phyloP scores from a whole-genome alignment of 2,888 invertebrate genomes.

The Agrochola lychnidis region DNA sequence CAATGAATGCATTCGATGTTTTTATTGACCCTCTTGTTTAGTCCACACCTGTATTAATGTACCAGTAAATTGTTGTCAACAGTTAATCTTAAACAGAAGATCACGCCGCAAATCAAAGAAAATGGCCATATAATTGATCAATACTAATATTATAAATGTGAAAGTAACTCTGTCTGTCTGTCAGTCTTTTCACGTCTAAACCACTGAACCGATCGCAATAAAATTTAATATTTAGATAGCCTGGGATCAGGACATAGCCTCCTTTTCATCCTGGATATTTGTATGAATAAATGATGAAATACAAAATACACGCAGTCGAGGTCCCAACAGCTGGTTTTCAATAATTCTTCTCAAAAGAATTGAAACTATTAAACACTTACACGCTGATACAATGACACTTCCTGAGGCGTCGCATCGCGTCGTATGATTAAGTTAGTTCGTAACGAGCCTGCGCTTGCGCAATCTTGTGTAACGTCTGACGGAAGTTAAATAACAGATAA shows the following conservation, averaged over 20 bases:
- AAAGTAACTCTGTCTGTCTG: too few species aligned
- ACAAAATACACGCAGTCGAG: background rate
- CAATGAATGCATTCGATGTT: too few species aligned
- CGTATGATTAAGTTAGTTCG: slow-evolving; percentile 26
- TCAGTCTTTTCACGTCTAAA: background rate
- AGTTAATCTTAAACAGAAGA: too few species aligned
- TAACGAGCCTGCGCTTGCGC: slow-evolving; percentile 47
- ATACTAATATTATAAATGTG: too few species aligned
- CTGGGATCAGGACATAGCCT: background rate
- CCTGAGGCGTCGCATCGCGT: background rate
- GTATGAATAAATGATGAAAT: too few species aligned
- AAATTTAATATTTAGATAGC: too few species aligned
- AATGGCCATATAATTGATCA: too few species aligned
- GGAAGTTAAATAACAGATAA: slow-evolving; percentile 53
- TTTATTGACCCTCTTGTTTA: too few species aligned
- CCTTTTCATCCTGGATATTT: background rate
- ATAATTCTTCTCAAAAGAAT: background rate
- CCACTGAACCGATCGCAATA: background rate
- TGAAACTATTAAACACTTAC: background rate
- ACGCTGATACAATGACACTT: slow-evolving; percentile 38
- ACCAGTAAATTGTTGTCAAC: too few species aligned
- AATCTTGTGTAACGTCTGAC: slow-evolving; percentile 39
- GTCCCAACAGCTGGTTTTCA: too few species aligned
- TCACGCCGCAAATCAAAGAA: background rate
- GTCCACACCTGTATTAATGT: too few species aligned